Base-by-base conservation (phyloP, 2,797 vertebrate species). In the Tenualosa thibaudeaui region DNA sequence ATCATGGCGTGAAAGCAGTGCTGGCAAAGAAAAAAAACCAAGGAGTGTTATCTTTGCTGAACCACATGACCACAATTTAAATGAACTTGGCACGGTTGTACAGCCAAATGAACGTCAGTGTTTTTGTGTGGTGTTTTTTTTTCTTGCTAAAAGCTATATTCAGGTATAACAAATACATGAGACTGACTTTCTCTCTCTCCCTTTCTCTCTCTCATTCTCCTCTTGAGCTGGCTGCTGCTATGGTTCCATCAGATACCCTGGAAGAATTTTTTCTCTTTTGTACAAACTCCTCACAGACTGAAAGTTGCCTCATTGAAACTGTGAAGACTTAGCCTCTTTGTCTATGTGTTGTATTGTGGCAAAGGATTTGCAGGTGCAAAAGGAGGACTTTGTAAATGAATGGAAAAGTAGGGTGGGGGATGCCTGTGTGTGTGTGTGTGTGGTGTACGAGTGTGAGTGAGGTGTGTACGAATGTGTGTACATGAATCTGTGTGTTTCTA, bases 351-450 rank as follows among this genome's bases (percentile, higher is more conserved):
- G 86, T 89, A 91, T 91, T 93, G 91, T 93, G 90, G 89, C 86
- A 92, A 90, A 90, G 87, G 88, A 91, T 88, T 91, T 88, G 85
- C 91, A 92, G 91, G 92, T 94, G 92, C 90, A 92, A 92, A 87
- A 89, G 83, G 86, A 87, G 54, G 82, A 89, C 60, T 85, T 86
- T 85, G 86, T 84, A 87, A 91, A 90, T 88, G 85, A 90, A 91
- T 84, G 81, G 85, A 87, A 86, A 87, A 81, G 54, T 75, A 85
- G 81, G 86, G 53, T 54, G 83, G 82, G 71, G 83, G 75, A 71
- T 86, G 56, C 82, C 83, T 82, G 81, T 81, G 83, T 58, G 26
- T 68, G 81, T 85, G 40, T 51, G 87, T 75, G 71, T 82, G 71
- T 84, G 81, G 58, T 56, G 53, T 83, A 40, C n/a, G 78, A 83